Base-by-base conservation (phyloP, 1,140 invertebrate species). In the Sminthurides bifidus region DNA sequence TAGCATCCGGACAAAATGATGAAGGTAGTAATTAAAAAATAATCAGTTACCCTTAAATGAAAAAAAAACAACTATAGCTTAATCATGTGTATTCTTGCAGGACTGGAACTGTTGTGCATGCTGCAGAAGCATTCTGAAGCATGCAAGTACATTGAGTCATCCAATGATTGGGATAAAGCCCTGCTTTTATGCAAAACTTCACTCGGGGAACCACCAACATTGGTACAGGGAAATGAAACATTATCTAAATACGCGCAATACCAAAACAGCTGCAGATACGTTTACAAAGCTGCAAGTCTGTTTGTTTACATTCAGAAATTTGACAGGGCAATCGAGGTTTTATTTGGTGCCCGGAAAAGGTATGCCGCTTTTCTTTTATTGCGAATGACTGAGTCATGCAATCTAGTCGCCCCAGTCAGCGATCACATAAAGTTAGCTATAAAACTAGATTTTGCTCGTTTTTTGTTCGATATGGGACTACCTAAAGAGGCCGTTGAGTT, bases 91-190 rank as follows among this genome's bases (percentile, higher is more conserved):
- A 43, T n/a, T 48, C 26, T 52, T 17, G n/a, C 38, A 57, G 59
- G 61, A 12, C 26, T 64, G 6, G 62, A 64, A 43, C 48, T 64
- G 2, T 40, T 64, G 0, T 64, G 62, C 51, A 33, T 61, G 5
- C 33, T 64, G 26, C 30, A 30, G 14, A 64, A 64, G 44, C 59
- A 64, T 30, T 33, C 37, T 27, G 62, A 64, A 54, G 63, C 59
- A 12, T 58, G 53, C 41, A 65, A 61, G 26, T 65, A 65, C 30
- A 41, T 65, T 0, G 63, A 65, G 33, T 61, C 63, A 1, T 54
- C 59, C 4, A 65, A 65, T 31, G 59, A 65, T 30, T 65, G 63
- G 63, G 27, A 35, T 3, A 61, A 61, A 41, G 63, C 63, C 19
- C 44, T 65, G 30, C 43, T 65, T 15, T 27, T 65, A 0, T 59